Evolutionary conservation across 2,888 invertebrate genomes (phyloP).

Genomic region (Octodonta nipae): DNA sequence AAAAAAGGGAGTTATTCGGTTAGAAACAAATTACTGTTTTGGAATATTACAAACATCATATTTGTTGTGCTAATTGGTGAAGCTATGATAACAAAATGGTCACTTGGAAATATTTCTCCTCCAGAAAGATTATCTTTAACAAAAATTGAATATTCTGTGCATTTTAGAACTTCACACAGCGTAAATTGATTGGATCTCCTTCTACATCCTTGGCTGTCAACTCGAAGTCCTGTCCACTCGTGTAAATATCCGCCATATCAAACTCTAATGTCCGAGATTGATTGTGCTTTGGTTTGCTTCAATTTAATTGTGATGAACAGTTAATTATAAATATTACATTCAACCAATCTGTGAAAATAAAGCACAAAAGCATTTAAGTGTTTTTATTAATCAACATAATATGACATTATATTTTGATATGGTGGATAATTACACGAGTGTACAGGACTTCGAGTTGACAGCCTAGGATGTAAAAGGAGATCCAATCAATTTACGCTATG

Average conservation of each 20-base stretch:
- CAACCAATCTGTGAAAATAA: constrained; percentile 81
- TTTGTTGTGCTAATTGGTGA: constrained; percentile 86
- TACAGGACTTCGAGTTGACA: constrained; percentile 76
- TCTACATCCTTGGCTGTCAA: constrained; percentile 67
- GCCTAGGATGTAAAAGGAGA: constrained; percentile 73
- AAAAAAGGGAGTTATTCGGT: too few relatives aligned
- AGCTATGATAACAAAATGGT: constrained; percentile 77
- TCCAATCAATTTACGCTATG: constrained; percentile 75
- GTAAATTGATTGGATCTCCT: constrained; percentile 70
- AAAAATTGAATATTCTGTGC: constrained; percentile 92
- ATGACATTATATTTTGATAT: constrained; percentile 93
- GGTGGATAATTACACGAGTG: constrained; percentile 69
- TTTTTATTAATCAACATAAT: constrained; percentile 95
- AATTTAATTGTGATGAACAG: constrained; percentile 92
- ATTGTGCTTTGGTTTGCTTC: constrained; percentile 70
- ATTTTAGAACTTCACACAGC: constrained; percentile 96
- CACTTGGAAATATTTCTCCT: constrained; percentile 77
- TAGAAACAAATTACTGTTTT: too few relatives aligned
- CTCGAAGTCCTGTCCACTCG: constrained; percentile 78
- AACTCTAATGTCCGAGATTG: constrained; percentile 94
- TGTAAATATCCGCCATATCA: constrained; percentile 77
- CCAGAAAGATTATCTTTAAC: constrained; percentile 76
- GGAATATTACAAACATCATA: too few relatives aligned
- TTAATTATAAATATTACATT: constrained; percentile 78
- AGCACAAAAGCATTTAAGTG: constrained; percentile 86